These are phyloP conservation scores for Limnodromus scolopaceus DNA, from an alignment of 2,797 vertebrate genomes.

Conservation along the genomic window DNA sequence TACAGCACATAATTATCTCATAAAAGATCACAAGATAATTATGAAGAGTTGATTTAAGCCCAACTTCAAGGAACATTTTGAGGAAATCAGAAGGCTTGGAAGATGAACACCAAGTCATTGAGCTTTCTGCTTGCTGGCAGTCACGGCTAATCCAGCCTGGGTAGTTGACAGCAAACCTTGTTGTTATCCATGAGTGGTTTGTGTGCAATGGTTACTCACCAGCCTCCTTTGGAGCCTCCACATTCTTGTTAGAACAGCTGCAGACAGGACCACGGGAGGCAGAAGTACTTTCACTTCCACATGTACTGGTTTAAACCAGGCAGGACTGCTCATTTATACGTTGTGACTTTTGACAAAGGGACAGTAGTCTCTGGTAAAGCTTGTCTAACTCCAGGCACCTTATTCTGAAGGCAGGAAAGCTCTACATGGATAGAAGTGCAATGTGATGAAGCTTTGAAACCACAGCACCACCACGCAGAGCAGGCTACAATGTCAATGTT, in stretches of 20 bases:
- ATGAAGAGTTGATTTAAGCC: background rate
- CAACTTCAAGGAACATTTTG: background rate
- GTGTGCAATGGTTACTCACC: background rate
- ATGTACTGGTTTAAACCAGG: background rate
- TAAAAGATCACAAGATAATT: background rate
- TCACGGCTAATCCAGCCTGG: background rate
- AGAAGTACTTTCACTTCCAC: background rate
- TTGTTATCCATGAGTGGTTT: background rate
- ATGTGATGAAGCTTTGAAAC: background rate
- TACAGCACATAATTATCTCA: background rate
- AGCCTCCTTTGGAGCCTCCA: background rate
- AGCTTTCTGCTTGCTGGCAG: background rate
- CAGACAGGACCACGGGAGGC: rapidly evolving
- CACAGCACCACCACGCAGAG: rapidly evolving
- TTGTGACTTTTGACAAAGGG: background rate
- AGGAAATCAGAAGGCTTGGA: background rate
- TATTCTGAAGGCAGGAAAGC: background rate
- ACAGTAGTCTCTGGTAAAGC: background rate
- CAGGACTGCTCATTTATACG: background rate
- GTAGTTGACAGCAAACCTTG: background rate
- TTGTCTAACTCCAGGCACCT: background rate
- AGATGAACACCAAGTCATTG: background rate
- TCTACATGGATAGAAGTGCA: rapidly evolving
- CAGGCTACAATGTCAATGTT: rapidly evolving
- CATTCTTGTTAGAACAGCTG: background rate